Conservation (phyloP, 64 coral and sea anemone species). For the Hydrozoanthus tunicans region DNA sequence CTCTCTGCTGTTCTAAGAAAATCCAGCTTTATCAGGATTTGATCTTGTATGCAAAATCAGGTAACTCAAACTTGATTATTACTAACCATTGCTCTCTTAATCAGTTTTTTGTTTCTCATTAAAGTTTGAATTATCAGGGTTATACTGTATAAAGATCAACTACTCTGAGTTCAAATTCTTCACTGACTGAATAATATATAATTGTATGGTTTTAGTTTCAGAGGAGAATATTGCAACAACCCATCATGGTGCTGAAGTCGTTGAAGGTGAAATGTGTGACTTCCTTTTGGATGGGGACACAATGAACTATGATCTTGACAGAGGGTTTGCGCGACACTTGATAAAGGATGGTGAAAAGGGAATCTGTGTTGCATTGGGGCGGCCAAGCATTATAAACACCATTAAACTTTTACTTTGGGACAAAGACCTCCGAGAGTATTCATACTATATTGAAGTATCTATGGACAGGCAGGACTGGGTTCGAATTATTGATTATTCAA, state of each 20-base stretch:
- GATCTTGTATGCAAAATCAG: no score
- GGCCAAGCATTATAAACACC: conserved; percentile 95
- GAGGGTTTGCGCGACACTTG: conserved; percentile 88
- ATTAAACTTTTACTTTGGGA: conserved; percentile 94
- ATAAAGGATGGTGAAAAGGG: conserved; percentile 89
- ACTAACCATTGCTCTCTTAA: no score
- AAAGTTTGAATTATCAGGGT: background rate
- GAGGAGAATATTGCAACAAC: conserved; percentile 93
- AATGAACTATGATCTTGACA: conserved; percentile 83
- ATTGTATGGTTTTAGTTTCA: conserved; percentile 50
- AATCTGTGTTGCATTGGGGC: conserved; percentile 80
- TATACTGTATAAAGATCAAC: background rate
- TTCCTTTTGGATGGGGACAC: conserved; percentile 78
- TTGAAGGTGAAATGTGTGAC: conserved; percentile 90
- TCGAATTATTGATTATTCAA: conserved; percentile 93
- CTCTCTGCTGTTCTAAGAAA: no score
- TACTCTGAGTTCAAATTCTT: background rate
- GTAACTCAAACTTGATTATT: no score
- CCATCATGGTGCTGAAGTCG: conserved; percentile 82
- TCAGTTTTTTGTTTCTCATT: no score
- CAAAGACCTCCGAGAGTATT: conserved; percentile 90
- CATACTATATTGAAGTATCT: conserved; percentile 96
- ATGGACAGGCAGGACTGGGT: conserved; percentile 97
- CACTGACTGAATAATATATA: background rate
- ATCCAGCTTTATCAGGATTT: no score